A percentile compares a stretch with the other conserved stretches of the same genome.
phyloP scores from a whole-genome alignment of 2,888 invertebrate species.

The Hirtodrosophila alboralis region DNA sequence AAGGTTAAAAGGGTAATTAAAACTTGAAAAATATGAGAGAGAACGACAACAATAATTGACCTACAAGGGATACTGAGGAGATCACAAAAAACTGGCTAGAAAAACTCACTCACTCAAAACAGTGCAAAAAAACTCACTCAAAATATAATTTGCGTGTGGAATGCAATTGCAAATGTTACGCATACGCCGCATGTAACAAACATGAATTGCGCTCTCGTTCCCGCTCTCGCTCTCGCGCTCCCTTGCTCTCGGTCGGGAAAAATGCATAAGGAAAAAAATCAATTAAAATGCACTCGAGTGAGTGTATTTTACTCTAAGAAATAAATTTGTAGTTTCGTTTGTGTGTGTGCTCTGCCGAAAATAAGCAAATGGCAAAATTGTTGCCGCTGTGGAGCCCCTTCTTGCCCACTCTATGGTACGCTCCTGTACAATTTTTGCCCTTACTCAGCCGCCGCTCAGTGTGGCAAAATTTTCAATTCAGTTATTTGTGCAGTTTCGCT shows the following conservation, averaged over 20 bases:
- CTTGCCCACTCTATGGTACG: constrained; percentile 18
- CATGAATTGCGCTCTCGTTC: constrained; percentile 16
- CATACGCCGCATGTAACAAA: constrained; percentile 69
- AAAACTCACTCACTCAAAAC: constrained; percentile 27
- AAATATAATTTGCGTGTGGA: constrained; percentile 42
- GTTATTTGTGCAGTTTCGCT: constrained; percentile 79
- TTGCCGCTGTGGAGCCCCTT: constrained; percentile 23
- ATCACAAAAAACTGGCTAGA: constrained; percentile 39
- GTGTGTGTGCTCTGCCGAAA: constrained; percentile 44
- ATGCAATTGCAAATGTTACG: constrained; percentile 72
- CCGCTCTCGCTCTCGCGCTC: constrained; percentile 24
- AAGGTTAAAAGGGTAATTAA: constrained; percentile 64
- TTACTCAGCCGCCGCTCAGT: constrained; percentile 26
- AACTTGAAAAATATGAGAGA: constrained; percentile 62
- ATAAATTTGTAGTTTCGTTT: constrained; percentile 14
- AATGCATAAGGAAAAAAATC: constrained; percentile 62
- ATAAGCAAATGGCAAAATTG: constrained; percentile 43
- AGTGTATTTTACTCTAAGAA: constrained; percentile 31
- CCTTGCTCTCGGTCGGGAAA: constrained; percentile 30
- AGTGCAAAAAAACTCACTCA: constrained; percentile 40
- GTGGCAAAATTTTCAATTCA: constrained; percentile 70
- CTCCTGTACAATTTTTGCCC: no score
- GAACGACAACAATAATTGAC: constrained; percentile 46
- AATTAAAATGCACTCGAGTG: constrained; percentile 77
- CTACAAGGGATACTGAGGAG: constrained; percentile 51